These are phyloP conservation scores for Malurus elegans DNA, from an alignment of 2,113 vertebrate species.

Conservation along the genomic window DNA sequence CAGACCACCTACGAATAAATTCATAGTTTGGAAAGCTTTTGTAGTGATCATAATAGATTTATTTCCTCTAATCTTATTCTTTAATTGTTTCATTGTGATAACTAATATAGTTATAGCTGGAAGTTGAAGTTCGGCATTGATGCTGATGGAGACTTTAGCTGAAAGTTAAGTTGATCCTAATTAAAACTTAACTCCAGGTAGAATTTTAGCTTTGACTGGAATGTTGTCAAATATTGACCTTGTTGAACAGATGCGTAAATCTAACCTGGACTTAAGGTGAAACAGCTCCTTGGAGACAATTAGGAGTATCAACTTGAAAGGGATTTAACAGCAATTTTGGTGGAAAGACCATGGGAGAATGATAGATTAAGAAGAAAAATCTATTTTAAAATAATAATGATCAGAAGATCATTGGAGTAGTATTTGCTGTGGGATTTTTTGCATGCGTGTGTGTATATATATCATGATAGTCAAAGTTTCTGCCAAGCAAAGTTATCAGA, in stretches of 20 bases:
- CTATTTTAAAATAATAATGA: not conserved
- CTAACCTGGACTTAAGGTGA: not conserved
- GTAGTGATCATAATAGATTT: not conserved
- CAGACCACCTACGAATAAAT: not conserved
- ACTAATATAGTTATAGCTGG: not conserved
- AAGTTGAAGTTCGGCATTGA: not conserved
- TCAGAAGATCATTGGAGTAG: not conserved
- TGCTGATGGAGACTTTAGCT: not conserved
- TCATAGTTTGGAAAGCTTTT: not conserved
- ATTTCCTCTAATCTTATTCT: not conserved
- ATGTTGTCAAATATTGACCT: not conserved
- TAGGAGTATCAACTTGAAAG: not conserved
- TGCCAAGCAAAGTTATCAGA: not conserved
- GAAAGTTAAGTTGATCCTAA: not conserved
- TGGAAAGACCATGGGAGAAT: not conserved
- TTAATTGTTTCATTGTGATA: not conserved
- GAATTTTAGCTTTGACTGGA: not conserved
- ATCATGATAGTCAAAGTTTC: not conserved
- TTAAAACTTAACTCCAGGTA: not conserved
- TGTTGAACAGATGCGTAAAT: not conserved
- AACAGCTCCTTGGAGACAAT: not conserved
- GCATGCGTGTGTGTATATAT: accelerated
- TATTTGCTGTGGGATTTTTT: not conserved
- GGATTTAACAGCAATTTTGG: not conserved
- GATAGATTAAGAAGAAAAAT: not conserved